Evolutionary conservation across 2,113 vertebrate genomes (phyloP).

Genomic region (Cryptomyrus ogoouensis): DNA sequence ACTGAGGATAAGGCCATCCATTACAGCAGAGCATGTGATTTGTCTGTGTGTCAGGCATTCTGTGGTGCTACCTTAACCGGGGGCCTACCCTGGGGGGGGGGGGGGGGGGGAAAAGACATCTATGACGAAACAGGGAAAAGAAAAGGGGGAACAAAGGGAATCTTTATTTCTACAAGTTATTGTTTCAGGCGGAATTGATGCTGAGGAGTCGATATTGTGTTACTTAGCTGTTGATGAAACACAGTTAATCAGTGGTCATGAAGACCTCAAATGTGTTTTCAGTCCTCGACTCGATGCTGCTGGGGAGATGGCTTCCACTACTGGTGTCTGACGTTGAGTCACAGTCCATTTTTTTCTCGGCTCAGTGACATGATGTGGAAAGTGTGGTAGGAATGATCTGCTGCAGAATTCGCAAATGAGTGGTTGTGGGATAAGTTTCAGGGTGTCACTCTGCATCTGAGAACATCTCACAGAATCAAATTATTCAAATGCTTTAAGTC

Average conservation of each 20-base stretch:
- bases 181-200: slow-evolving; percentile 12
- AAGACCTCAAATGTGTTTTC: not conserved
- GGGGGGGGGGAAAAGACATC: not conserved
- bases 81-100: not conserved
- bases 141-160: not conserved
- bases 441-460: not conserved
- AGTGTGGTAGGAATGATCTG: not conserved
- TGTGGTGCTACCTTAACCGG: not conserved
- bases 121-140: not conserved
- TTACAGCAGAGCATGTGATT: not conserved
- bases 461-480: not conserved
- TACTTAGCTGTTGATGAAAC: not conserved
- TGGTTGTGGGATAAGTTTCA: not conserved
- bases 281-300: not conserved
- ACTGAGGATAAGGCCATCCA: not conserved
- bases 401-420: not conserved
- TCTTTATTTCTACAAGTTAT: slow-evolving; percentile 15
- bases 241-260: not conserved
- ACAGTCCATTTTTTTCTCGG: not conserved
- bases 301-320: not conserved
- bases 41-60: not conserved
- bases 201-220: not conserved
- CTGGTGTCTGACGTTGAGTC: not conserved
- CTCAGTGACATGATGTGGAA: not conserved
- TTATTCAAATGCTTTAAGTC: not conserved